Conservation (phyloP, 2,113 vertebrate species). For the Lepus americanus region DNA sequence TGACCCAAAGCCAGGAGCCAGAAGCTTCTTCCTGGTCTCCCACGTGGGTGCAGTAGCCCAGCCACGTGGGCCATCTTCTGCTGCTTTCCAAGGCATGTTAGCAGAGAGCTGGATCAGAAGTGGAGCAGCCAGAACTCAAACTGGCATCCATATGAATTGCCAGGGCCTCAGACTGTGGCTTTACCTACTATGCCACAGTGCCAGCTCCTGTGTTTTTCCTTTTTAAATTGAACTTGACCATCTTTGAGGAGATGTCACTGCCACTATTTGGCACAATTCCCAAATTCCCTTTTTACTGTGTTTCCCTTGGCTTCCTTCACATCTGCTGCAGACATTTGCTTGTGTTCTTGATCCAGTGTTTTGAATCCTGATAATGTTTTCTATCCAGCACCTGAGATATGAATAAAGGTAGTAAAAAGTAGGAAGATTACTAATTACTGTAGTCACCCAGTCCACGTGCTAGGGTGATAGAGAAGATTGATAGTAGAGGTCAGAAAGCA, state of each 20-base stretch:
- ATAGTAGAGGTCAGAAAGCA: neutral
- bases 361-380: neutral
- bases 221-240: neutral
- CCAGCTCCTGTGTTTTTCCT: neutral
- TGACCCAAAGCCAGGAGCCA: no score
- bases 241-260: neutral
- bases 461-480: accelerated
- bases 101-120: no score
- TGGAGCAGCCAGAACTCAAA: no score
- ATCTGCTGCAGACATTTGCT: neutral
- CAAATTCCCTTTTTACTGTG: neutral
- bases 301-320: neutral
- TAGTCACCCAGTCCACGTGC: neutral
- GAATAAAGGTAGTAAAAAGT: neutral
- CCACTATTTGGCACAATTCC: neutral
- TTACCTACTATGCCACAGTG: no score
- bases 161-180: no score
- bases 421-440: neutral
- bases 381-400: neutral
- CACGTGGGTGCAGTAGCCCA: no score
- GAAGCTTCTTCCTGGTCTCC: no score
- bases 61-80: no score
- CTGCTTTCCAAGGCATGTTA: no score
- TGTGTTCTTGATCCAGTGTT: neutral
- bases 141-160: no score